Evolutionary conservation across 2,888 invertebrate genomes (phyloP).

Genomic region (Xanthorhoe spadicearia): DNA sequence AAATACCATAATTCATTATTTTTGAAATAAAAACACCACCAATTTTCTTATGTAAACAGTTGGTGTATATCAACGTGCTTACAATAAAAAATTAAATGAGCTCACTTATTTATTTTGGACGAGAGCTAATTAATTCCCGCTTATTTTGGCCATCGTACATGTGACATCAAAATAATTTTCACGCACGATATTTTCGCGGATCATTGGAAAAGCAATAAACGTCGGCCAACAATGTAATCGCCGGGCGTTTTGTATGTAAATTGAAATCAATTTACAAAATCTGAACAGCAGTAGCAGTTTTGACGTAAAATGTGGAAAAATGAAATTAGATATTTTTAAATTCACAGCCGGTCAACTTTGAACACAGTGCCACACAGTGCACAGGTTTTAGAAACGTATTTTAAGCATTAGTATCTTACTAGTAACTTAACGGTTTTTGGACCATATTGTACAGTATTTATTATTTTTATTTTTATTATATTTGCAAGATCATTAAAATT

Average conservation of each 20-base stretch:
- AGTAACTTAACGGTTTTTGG: too few species aligned
- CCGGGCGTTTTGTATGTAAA: slow-evolving; percentile 74
- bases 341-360: background rate
- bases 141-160: slow-evolving; percentile 5
- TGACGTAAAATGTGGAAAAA: background rate
- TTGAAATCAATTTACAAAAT: slow-evolving; percentile 65
- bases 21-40: too few species aligned
- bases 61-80: too few species aligned
- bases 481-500: too few species aligned
- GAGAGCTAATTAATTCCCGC: slow-evolving; percentile 13
- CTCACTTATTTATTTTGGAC: background rate
- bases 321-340: background rate
- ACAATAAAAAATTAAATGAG: background rate
- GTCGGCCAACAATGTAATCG: slow-evolving; percentile 64
- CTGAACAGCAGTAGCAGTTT: slow-evolving; percentile 46
- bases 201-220: slow-evolving; percentile 65
- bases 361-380: too few species aligned
- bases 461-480: too few species aligned
- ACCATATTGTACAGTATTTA: too few species aligned
- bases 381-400: too few species aligned
- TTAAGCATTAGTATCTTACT: too few species aligned
- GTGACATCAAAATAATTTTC: slow-evolving; percentile 23
- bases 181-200: slow-evolving; percentile 52
- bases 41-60: too few species aligned
- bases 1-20: too few species aligned